These are phyloP conservation scores for Blastomussa wellsi DNA, from an alignment of 92 coral and sea anemone species.

Conservation along the genomic window DNA sequence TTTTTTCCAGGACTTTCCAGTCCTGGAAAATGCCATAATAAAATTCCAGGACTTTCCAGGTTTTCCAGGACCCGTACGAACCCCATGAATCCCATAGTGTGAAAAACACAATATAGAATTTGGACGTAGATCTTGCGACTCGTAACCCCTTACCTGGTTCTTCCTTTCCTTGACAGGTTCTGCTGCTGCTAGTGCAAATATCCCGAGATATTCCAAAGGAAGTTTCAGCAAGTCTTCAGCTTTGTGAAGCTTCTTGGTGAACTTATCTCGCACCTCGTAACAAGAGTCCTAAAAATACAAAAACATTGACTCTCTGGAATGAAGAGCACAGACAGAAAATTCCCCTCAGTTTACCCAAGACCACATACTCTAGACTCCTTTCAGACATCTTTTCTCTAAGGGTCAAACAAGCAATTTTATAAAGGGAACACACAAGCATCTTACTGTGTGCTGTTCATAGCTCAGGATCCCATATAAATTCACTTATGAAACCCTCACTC, in stretches of 20 bases:
- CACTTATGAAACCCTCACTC: no score
- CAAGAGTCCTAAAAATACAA: conserved; percentile 75
- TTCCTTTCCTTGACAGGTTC: conserved; percentile 82
- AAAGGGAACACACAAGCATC: no score
- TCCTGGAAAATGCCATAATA: no score
- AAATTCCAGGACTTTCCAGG: no score
- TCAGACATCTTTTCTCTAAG: no score
- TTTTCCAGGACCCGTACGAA: no score
- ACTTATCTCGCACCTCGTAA: conserved; percentile 77
- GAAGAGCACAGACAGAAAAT: background rate
- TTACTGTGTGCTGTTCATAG: no score
- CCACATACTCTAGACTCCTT: background rate
- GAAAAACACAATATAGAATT: background rate
- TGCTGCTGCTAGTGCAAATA: conserved; percentile 87
- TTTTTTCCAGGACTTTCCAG: no score
- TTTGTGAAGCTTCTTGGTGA: conserved; percentile 85
- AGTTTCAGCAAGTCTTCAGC: conserved; percentile 86
- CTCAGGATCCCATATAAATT: no score
- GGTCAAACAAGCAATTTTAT: no score
- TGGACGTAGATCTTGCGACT: background rate
- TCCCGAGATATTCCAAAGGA: conserved; percentile 87
- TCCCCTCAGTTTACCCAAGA: background rate
- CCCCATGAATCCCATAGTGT: no score
- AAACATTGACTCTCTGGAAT: background rate
- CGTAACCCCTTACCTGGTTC: conserved; percentile 76